phyloP scores from a whole-genome alignment of 2,888 invertebrate species.

The Ichneumoninae sp. region DNA sequence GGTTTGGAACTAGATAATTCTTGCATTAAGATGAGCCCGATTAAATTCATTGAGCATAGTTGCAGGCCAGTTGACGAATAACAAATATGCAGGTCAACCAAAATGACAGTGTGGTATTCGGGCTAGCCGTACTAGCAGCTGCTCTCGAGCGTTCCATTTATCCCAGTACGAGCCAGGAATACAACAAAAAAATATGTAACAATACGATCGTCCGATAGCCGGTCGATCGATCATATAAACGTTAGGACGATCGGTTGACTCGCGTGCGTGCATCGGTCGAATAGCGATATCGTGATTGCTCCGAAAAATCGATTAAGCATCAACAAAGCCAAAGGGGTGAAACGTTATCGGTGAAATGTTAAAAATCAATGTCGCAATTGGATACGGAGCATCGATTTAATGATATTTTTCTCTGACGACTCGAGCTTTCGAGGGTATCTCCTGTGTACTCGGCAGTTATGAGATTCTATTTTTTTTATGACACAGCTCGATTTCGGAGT shows the following conservation, averaged over 20 bases:
- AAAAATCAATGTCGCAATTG: conserved; percentile 1
- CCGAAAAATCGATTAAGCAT: conserved; percentile 60
- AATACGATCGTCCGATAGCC: neutral
- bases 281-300: conserved; percentile 37
- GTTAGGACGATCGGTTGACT: conserved; percentile 7
- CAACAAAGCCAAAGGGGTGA: conserved; percentile 31
- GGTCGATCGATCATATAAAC: conserved; percentile 10
- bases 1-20: neutral
- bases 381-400: conserved; percentile 11
- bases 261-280: conserved; percentile 14
- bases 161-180: neutral
- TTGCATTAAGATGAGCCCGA: neutral
- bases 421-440: conserved; percentile 27
- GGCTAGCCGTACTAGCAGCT: neutral
- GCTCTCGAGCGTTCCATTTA: neutral
- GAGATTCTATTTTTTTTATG: conserved; percentile 77
- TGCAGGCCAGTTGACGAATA: neutral
- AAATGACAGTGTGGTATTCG: neutral
- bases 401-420: conserved; percentile 27
- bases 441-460: conserved; percentile 72
- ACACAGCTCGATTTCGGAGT: conserved; percentile 52
- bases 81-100: conserved; percentile 6
- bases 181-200: neutral
- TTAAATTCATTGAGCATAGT: neutral
- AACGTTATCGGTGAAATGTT: conserved; percentile 18